A percentile compares a stretch with the other conserved stretches of the same genome.
These are phyloP conservation scores for Ariopsis seemanni DNA, from an alignment of 2,113 vertebrate species.

Conservation along the genomic window DNA sequence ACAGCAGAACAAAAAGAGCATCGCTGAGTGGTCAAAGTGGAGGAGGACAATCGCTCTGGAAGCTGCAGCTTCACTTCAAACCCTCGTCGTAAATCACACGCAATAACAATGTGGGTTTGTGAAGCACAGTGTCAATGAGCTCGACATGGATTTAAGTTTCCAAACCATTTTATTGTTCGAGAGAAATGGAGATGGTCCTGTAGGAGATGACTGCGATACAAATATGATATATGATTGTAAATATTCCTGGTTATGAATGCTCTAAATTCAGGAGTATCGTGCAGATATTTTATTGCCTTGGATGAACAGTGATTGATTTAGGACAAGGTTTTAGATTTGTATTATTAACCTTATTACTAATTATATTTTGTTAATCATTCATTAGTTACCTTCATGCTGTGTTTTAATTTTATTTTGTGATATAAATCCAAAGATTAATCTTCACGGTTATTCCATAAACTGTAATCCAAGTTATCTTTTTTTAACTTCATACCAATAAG, in stretches of 20 bases:
- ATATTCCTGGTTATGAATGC: too few species aligned
- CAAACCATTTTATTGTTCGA: neutral
- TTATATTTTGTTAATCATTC: neutral
- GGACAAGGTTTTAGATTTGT: neutral
- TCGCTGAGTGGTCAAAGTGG: constrained; percentile 23
- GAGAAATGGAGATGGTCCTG: neutral
- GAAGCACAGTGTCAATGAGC: neutral
- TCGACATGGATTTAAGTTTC: neutral
- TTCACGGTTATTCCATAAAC: neutral
- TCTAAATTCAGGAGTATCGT: neutral
- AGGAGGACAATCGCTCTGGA: neutral
- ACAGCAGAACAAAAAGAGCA: neutral
- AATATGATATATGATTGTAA: neutral
- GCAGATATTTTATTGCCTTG: neutral
- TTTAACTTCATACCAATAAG: neutral
- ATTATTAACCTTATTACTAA: neutral
- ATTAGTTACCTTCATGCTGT: neutral
- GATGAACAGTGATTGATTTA: neutral
- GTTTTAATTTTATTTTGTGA: neutral
- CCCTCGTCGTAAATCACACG: constrained; percentile 13
- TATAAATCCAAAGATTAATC: neutral
- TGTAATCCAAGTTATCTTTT: neutral
- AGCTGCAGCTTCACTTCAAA: constrained; percentile 8
- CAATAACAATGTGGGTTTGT: neutral
- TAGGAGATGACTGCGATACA: neutral